phyloP scores from a whole-genome alignment of 2,113 vertebrate genomes.

The Lophura nycthemera region DNA sequence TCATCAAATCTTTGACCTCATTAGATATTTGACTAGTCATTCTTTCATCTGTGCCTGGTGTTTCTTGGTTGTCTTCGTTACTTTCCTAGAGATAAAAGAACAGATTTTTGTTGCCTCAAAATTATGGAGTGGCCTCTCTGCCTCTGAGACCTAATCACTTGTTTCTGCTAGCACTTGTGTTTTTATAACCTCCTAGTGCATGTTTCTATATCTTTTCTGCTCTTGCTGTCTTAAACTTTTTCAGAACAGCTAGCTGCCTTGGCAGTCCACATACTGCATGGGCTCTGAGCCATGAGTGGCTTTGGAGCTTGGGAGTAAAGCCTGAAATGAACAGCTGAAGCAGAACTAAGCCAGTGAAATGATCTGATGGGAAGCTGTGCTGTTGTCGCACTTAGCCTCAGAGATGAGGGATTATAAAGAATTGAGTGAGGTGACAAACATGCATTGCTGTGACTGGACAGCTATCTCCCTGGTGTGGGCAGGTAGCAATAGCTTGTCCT shows the following conservation, averaged over 20 bases:
- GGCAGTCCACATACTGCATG: slow-evolving; percentile 13
- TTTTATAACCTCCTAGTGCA: background rate
- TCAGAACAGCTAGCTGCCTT: slow-evolving; percentile 33
- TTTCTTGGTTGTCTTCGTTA: background rate
- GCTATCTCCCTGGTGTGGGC: background rate
- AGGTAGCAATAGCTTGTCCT: background rate
- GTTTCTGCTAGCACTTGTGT: background rate
- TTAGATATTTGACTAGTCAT: background rate
- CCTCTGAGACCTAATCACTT: background rate
- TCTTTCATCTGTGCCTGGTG: background rate
- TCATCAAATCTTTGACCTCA: background rate
- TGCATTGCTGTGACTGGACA: background rate
- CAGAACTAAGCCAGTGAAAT: slow-evolving; percentile 42
- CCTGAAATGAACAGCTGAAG: slow-evolving; percentile 55
- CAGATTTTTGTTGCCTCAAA: background rate
- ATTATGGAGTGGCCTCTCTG: background rate
- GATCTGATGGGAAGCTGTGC: slow-evolving; percentile 26
- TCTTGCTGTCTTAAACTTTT: slow-evolving; percentile 20
- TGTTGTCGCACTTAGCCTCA: slow-evolving; percentile 25
- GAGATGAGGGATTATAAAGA: slow-evolving; percentile 2
- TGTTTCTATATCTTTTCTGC: background rate
- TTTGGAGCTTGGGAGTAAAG: slow-evolving; percentile 53
- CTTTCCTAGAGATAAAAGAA: background rate
- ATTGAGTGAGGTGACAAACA: slow-evolving; percentile 4
- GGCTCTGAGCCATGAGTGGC: slow-evolving; percentile 44